phyloP scores from a whole-genome alignment of 2,797 vertebrate species.

The Mormyrus hasselquistii region DNA sequence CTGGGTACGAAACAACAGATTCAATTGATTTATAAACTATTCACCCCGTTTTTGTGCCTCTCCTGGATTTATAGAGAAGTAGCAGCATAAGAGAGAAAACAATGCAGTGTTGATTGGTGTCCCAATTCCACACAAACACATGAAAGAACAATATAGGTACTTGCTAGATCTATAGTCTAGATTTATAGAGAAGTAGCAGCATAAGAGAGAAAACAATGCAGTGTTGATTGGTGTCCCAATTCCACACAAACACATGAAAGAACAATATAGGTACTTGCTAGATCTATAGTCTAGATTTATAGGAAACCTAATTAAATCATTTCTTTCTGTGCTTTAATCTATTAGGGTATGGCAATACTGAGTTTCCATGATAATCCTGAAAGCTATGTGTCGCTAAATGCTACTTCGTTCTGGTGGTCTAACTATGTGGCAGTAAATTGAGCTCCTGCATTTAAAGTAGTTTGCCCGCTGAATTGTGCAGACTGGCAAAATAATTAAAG shows the following conservation, averaged over 20 bases:
- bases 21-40: slow-evolving; percentile 18
- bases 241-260: slow-evolving; percentile 1
- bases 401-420: background rate
- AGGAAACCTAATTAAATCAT: slow-evolving; percentile 13
- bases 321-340: background rate
- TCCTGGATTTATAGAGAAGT: background rate
- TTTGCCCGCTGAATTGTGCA: background rate
- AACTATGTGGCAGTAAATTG: background rate
- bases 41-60: background rate
- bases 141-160: background rate
- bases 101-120: background rate
- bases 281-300: slow-evolving; percentile 14
- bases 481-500: background rate
- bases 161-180: slow-evolving; percentile 5
- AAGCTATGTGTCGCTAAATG: background rate
- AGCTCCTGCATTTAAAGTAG: background rate
- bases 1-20: slow-evolving; percentile 14
- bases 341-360: slow-evolving; percentile 6
- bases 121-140: background rate
- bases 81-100: background rate
- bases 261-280: background rate
- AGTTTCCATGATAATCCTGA: slow-evolving; percentile 9
- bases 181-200: too few species aligned
- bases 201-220: too few species aligned
- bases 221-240: too few species aligned